phyloP scores from a whole-genome alignment of 2,797 vertebrate genomes.

The Chiloscyllium punctatum region DNA sequence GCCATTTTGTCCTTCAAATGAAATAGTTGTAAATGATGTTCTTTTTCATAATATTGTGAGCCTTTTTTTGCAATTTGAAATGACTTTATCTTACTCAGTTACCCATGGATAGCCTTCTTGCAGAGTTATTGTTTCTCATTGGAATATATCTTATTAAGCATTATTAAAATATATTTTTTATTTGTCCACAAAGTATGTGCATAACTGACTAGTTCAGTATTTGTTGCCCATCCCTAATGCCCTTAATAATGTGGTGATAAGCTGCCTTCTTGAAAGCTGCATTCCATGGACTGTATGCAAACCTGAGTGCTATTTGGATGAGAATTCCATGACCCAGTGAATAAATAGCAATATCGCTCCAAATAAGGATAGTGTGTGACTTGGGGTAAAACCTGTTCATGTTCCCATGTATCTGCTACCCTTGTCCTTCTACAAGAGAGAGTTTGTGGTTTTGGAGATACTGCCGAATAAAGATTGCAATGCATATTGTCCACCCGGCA shows the following conservation, averaged over 20 bases:
- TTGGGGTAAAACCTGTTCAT: background rate
- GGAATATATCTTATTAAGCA: background rate
- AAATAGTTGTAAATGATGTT: background rate
- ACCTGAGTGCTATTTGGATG: background rate
- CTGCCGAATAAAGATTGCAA: background rate
- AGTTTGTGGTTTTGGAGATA: background rate
- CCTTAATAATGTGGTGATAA: background rate
- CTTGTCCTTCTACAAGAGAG: background rate
- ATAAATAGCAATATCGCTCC: background rate
- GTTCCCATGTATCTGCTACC: too few species aligned
- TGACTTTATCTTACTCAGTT: background rate
- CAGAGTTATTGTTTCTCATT: background rate
- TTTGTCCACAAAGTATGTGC: background rate
- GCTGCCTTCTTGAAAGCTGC: background rate
- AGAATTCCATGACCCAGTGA: background rate
- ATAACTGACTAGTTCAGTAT: background rate
- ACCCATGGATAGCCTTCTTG: background rate
- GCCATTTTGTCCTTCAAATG: too few species aligned
- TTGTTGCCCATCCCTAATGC: background rate
- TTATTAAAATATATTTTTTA: background rate
- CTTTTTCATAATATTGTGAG: background rate
- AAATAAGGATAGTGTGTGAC: background rate
- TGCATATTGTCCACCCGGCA: background rate
- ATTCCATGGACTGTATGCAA: background rate
- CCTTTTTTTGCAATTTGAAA: background rate